Evolutionary conservation across 2,888 invertebrate genomes (phyloP).

Genomic region (Lumbricus terrestris): DNA sequence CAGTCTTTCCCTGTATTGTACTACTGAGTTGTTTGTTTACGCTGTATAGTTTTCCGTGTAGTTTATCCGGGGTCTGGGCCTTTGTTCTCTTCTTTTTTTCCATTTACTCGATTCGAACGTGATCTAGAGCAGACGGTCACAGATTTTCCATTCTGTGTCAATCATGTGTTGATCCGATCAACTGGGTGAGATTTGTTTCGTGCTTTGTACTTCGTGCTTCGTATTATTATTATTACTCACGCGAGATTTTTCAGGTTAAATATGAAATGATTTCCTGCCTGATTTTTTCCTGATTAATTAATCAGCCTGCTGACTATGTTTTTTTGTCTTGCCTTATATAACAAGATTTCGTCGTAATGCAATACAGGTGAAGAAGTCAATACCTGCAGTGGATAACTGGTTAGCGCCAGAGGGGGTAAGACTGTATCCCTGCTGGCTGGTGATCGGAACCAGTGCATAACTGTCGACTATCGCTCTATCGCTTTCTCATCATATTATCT

Average conservation of each 20-base stretch:
- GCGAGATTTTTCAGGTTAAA: background rate
- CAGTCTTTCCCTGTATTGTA: background rate
- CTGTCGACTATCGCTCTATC: background rate
- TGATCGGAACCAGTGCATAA: slow-evolving; percentile 7
- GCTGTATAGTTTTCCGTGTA: background rate
- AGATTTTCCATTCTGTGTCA: background rate
- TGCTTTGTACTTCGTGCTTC: background rate
- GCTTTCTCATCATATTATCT: background rate
- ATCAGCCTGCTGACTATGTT: background rate
- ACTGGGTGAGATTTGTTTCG: background rate
- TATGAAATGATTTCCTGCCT: background rate
- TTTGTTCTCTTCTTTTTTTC: background rate
- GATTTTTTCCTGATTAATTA: background rate
- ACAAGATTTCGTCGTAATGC: slow-evolving; percentile 17
- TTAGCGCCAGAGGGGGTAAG: slow-evolving; percentile 43
- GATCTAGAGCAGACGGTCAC: background rate
- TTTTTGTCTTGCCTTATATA: slow-evolving; percentile 5
- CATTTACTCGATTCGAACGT: background rate
- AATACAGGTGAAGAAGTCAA: slow-evolving; percentile 39
- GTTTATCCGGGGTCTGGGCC: background rate
- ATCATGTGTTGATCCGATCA: background rate
- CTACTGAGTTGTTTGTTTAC: background rate
- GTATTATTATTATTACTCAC: too few species aligned
- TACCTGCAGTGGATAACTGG: slow-evolving; percentile 44
- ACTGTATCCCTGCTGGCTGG: background rate